Evolutionary conservation across 2,113 vertebrate genomes (phyloP).

Genomic region (Polypterus bichir): DNA sequence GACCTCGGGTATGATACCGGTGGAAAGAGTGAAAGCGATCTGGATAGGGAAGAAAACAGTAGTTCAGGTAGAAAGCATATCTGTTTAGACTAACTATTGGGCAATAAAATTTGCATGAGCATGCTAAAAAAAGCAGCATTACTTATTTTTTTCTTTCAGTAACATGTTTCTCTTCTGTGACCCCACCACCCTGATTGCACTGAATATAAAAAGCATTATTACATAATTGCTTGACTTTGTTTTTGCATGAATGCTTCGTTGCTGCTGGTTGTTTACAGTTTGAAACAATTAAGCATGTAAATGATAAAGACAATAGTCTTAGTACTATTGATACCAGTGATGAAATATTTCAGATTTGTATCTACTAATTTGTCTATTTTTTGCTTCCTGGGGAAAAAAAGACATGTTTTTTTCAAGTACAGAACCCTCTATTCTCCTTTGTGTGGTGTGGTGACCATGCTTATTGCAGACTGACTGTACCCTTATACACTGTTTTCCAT

Average conservation of each 20-base stretch:
- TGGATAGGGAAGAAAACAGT: conserved; percentile 49
- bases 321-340: no score
- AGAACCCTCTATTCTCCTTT: conserved; percentile 10
- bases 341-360: no score
- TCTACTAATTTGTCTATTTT: background rate
- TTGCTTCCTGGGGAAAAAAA: conserved; percentile 24
- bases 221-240: conserved; percentile 15
- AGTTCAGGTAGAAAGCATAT: conserved; percentile 50
- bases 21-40: conserved; percentile 47
- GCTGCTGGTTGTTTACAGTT: no score
- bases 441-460: background rate
- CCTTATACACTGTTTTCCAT: no score
- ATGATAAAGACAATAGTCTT: no score
- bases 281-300: no score
- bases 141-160: conserved; percentile 16
- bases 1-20: conserved; percentile 50
- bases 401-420: conserved; percentile 10
- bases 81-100: conserved; percentile 28
- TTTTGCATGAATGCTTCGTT: conserved; percentile 18
- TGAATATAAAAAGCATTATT: no score
- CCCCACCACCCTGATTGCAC: no score
- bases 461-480: no score
- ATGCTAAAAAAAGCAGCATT: conserved; percentile 12
- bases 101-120: conserved; percentile 6
- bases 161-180: no score